Conservation (phyloP, 2,797 vertebrate species). For the Limnodromus scolopaceus region DNA sequence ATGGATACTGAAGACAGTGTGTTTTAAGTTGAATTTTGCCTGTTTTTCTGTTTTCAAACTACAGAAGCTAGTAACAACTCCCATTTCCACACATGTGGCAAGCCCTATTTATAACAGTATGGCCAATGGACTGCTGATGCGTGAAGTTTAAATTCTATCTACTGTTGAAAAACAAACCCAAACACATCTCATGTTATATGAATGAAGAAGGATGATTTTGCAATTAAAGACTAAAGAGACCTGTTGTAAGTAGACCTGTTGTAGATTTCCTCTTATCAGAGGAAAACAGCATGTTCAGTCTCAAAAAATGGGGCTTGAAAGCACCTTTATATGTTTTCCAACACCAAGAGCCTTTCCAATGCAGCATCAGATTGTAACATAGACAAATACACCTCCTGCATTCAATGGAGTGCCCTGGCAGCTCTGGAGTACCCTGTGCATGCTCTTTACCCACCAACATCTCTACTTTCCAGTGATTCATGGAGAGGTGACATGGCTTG, state of each 20-base stretch:
- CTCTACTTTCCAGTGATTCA: not conserved
- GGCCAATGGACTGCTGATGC: not conserved
- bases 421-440: not conserved
- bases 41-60: not conserved
- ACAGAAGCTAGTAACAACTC: not conserved
- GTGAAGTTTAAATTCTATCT: not conserved
- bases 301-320: not conserved
- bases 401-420: accelerated
- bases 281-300: not conserved
- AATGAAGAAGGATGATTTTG: not conserved
- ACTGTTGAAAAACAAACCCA: not conserved
- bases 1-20: not conserved
- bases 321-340: not conserved
- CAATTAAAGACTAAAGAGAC: not conserved
- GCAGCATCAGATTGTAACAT: not conserved
- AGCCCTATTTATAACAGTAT: accelerated
- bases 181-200: not conserved
- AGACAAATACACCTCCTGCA: not conserved
- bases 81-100: accelerated
- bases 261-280: not conserved
- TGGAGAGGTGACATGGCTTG: not conserved
- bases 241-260: not conserved
- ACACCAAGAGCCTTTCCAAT: not conserved
- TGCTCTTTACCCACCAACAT: accelerated
- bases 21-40: not conserved